A percentile compares a stretch with the other conserved stretches of the same genome.
Conservation (phyloP, 2,797 vertebrate species). For the Nothura maculosa region DNA sequence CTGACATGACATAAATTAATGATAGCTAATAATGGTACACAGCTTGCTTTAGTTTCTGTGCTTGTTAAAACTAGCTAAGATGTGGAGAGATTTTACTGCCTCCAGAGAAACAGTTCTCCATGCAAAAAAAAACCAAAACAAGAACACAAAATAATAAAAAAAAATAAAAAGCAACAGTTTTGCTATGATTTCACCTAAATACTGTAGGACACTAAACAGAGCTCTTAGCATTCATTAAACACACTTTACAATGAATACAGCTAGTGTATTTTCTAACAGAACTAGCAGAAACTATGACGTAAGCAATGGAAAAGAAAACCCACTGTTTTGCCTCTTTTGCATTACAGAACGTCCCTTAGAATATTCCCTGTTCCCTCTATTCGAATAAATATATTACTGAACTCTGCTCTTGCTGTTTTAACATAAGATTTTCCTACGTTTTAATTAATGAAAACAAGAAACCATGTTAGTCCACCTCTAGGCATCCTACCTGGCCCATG, state of each 20-base stretch:
- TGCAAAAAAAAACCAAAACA: neutral
- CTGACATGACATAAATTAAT: neutral
- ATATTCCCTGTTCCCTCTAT: neutral
- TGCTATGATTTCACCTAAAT: neutral
- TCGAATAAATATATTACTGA: neutral
- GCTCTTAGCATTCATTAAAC: neutral
- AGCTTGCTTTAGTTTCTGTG: neutral
- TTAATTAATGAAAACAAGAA: neutral
- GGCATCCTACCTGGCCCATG: slow-evolving; percentile 87
- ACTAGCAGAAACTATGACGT: neutral
- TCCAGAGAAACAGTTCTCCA: neutral
- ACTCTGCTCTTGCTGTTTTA: neutral
- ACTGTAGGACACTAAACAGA: neutral
- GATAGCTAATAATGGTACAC: neutral
- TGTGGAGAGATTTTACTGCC: neutral
- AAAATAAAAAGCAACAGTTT: neutral
- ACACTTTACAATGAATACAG: neutral
- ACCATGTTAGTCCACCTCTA: too few species aligned
- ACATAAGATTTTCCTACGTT: neutral
- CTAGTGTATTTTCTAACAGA: neutral
- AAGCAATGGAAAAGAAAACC: neutral
- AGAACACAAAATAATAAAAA: too few species aligned
- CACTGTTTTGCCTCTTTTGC: neutral
- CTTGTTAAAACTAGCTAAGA: neutral
- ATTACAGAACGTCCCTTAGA: neutral